phyloP scores from a whole-genome alignment of 2,888 invertebrate genomes.

The Pristionchus arcanus region DNA sequence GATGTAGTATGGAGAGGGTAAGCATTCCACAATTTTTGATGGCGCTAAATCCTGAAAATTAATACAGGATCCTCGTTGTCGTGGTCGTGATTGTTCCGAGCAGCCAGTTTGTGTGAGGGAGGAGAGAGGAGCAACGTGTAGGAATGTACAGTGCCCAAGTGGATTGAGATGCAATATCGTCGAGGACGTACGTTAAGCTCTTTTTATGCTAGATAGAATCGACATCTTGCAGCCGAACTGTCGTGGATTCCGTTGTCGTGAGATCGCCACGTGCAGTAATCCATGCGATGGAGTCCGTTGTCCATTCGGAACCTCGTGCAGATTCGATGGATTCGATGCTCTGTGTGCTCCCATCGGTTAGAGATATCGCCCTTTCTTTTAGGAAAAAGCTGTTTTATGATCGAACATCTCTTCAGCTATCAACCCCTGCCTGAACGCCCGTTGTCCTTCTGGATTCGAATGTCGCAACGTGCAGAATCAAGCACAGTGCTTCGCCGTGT shows the following conservation, averaged over 20 bases:
- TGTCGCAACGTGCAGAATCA: constrained; percentile 17
- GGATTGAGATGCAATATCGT: neutral
- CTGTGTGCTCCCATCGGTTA: neutral
- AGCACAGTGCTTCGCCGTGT: neutral
- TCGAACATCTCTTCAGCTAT: neutral
- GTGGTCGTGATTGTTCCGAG: neutral
- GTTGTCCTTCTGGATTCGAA: constrained; percentile 7
- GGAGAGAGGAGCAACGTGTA: neutral
- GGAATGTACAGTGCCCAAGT: neutral
- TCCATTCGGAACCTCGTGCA: neutral
- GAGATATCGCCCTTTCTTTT: neutral
- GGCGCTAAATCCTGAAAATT: neutral
- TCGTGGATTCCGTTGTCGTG: neutral
- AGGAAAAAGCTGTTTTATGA: too few relatives aligned
- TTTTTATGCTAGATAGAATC: neutral
- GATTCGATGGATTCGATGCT: neutral
- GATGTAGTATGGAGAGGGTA: constrained; percentile 11
- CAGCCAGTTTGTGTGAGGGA: constrained; percentile 27
- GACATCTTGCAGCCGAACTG: neutral
- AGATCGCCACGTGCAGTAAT: neutral
- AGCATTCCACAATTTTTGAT: too few relatives aligned
- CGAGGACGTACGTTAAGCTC: neutral
- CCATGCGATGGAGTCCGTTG: constrained; percentile 17
- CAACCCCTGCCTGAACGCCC: constrained; percentile 4
- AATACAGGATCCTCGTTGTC: neutral